Evolutionary conservation across 2,113 vertebrate genomes (phyloP).

Genomic region (Ia io): DNA sequence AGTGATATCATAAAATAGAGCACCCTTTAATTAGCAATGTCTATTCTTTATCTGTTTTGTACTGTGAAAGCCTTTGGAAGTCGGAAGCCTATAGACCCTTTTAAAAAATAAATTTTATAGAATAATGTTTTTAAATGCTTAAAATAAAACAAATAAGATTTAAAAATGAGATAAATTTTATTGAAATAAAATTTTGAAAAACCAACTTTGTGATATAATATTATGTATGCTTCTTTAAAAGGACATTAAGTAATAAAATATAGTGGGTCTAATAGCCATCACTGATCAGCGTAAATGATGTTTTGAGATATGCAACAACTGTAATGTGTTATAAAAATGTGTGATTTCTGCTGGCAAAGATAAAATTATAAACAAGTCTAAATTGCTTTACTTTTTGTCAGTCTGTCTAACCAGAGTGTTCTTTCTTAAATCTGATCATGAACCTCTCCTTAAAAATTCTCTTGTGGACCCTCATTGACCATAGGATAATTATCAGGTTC

Average conservation of each 20-base stretch:
- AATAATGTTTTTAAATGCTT: background rate
- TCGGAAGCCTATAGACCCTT: background rate
- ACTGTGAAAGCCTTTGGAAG: background rate
- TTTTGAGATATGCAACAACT: background rate
- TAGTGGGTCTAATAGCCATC: background rate
- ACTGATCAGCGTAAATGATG: background rate
- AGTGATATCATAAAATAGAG: background rate
- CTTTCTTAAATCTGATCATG: background rate
- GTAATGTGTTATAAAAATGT: background rate
- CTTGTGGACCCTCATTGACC: background rate
- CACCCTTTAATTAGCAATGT: background rate
- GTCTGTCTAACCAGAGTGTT: background rate
- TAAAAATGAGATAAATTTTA: background rate
- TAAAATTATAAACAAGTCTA: background rate
- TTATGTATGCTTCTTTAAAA: background rate
- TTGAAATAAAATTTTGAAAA: slow-evolving; percentile 1
- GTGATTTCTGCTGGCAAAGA: background rate
- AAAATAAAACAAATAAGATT: background rate
- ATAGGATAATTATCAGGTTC: background rate
- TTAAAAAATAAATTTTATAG: background rate
- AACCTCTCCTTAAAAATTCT: slow-evolving; percentile 8
- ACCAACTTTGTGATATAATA: background rate
- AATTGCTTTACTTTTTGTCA: background rate
- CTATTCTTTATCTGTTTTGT: background rate
- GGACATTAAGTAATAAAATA: background rate